A percentile compares a stretch with the other conserved stretches of the same genome.
These are phyloP conservation scores for Pollenia amentaria DNA, from an alignment of 2,888 invertebrate species.

Conservation along the genomic window DNA sequence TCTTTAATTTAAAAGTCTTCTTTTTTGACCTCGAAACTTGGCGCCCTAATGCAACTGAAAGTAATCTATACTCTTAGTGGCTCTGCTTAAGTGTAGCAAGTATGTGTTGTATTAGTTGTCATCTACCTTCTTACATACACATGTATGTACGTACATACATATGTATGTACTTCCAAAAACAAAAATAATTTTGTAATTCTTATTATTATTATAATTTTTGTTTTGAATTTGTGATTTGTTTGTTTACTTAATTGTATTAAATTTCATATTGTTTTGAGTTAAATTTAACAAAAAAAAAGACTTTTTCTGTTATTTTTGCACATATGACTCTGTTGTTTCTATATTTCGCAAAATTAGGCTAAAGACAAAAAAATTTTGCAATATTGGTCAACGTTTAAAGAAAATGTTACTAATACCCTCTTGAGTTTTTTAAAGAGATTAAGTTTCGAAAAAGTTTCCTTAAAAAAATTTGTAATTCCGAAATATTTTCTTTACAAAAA, in stretches of 20 bases:
- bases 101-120: constrained; percentile 60
- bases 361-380: neutral
- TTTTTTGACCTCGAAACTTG: constrained; percentile 71
- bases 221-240: constrained; percentile 37
- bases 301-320: constrained; percentile 3
- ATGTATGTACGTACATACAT: no score
- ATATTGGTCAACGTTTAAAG: constrained; percentile 17
- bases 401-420: neutral
- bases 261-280: constrained; percentile 52
- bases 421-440: no score
- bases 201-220: constrained; percentile 26
- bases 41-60: constrained; percentile 66
- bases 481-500: no score
- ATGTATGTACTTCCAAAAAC: neutral
- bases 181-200: constrained; percentile 31
- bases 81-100: constrained; percentile 50
- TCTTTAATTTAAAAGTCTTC: constrained; percentile 72
- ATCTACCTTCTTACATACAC: constrained; percentile 34
- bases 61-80: constrained; percentile 62
- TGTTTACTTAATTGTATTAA: constrained; percentile 60
- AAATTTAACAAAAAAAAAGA: neutral
- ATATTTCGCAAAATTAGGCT: neutral
- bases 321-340: neutral
- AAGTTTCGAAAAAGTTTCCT: no score
- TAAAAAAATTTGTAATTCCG: no score